Percentiles rank a stretch among this genome's conserved stretches.
Conservation (phyloP, 2,113 vertebrate genomes). For the Rhagologus leucostigma region DNA sequence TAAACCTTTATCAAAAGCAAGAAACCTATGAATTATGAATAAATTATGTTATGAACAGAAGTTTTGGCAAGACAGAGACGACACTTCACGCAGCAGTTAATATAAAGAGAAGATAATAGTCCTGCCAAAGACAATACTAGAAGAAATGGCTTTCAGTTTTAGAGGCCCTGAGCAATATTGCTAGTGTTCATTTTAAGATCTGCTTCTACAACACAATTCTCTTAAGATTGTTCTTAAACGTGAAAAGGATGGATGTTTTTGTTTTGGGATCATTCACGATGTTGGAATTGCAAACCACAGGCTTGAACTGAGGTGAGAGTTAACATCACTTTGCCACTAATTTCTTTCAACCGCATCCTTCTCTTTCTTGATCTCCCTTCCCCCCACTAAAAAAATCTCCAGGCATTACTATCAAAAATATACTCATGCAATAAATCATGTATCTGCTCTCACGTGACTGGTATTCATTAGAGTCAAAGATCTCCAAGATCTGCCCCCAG, state of each 20-base stretch:
- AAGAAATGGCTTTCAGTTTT: conserved; percentile 36
- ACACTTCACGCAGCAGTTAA: conserved; percentile 47
- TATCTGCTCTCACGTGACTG: conserved; percentile 51
- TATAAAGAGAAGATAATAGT: conserved; percentile 29
- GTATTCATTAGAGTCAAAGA: conserved; percentile 54
- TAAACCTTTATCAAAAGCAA: conserved; percentile 34
- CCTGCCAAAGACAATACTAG: conserved; percentile 58
- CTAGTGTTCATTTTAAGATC: conserved; percentile 43
- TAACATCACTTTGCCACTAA: conserved; percentile 10
- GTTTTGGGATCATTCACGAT: conserved; percentile 11
- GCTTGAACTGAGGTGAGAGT: conserved; percentile 12
- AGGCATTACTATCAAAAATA: conserved; percentile 31
- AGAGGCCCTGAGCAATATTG: conserved; percentile 26
- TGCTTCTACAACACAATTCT: conserved; percentile 8
- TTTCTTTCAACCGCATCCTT: conserved; percentile 19
- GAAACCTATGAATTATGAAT: conserved; percentile 11
- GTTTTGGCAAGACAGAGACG: conserved; percentile 38
- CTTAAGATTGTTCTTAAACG: neutral
- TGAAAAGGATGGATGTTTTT: conserved; percentile 23
- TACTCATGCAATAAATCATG: conserved; percentile 57
- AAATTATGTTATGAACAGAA: conserved; percentile 31
- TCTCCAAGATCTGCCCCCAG: conserved; percentile 47
- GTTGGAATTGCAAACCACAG: neutral
- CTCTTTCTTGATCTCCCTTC: neutral
- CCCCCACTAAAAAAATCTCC: neutral